Percentiles rank a stretch among this genome's conserved stretches.
phyloP scores from a whole-genome alignment of 2,797 vertebrate species.

The Geotrypetes seraphini region DNA sequence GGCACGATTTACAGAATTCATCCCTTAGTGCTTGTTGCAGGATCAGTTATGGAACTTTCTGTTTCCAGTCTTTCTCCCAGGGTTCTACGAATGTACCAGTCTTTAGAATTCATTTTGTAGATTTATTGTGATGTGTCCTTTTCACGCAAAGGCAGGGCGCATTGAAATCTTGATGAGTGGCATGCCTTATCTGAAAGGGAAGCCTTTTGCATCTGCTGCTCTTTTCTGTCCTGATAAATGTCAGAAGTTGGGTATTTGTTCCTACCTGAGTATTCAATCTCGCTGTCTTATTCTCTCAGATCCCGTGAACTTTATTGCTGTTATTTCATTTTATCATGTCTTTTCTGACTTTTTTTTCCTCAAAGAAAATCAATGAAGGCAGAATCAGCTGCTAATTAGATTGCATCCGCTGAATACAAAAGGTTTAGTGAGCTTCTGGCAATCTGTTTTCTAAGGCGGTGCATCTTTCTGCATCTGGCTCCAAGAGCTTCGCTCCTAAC shows the following conservation, averaged over 20 bases:
- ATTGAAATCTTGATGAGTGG: conserved; percentile 41
- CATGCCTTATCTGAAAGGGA: conserved; percentile 37
- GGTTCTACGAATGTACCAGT: conserved; percentile 28
- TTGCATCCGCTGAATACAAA: background rate
- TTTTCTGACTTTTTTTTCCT: conserved; percentile 4
- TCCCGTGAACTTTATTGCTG: conserved; percentile 24
- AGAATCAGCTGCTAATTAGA: conserved; percentile 1
- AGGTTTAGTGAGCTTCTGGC: too few species aligned
- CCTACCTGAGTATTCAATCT: conserved; percentile 34
- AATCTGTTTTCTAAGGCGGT: too few species aligned
- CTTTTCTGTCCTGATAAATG: conserved; percentile 46
- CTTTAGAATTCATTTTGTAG: conserved; percentile 16
- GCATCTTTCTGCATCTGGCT: background rate
- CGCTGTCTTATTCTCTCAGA: conserved; percentile 35
- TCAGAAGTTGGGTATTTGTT: conserved; percentile 36
- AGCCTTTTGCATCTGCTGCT: conserved; percentile 25
- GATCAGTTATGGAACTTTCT: conserved; percentile 30
- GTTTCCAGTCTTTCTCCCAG: conserved; percentile 32
- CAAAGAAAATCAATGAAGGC: conserved; percentile 7
- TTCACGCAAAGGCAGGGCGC: conserved; percentile 21
- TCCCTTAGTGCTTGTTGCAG: background rate
- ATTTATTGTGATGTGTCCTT: conserved; percentile 38
- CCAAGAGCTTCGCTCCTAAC: too few species aligned
- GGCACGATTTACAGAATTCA: too few species aligned
- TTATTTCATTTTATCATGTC: conserved; percentile 14